Evolutionary conservation across 2,113 vertebrate genomes (phyloP), one percentile per base, ranked within the genome.

Genomic region (Herpetotheres cachinnans): DNA sequence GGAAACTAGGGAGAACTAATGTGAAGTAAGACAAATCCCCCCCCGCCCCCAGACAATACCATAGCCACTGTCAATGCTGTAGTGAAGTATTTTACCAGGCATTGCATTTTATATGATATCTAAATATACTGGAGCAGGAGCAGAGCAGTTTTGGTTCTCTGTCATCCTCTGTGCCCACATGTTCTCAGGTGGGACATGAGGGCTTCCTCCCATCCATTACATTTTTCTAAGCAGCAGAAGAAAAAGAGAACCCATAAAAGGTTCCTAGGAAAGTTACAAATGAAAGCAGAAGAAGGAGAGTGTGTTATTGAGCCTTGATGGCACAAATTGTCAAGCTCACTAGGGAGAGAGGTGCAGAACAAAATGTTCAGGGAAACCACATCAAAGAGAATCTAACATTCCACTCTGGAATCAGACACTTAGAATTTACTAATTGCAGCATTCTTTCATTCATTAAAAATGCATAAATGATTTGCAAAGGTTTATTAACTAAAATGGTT

Each of bases 381-480:
- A 90, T 94, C 65, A 93, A 90, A 96, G 59, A 54, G 66, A 93
- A 89, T 82, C 65, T 85, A 82, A 47, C 58, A 77, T 80, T 87
- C 30, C 34, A 55, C 62, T 74, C 49, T 2, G 67, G 74, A 92
- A 80, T 70, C 55, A 77, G 47, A 29, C 56, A 66, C 62, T 93
- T 86, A 88, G 47, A 93, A 82, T 80, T 77, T 86, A 62, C 67
- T 92, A 93, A 94, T 83, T 90, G 62, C 55, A 83, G 58, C 74
- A 80, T 61, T 89, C n/a, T 54, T 92, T 73, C 56, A 76, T 91
- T 92, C 70, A 90, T 93, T 86, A 96, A 83, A 94, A 88, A 90
- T 73, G 13, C 25, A 82, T 55, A 93, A 78, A 95, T 61, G 82
- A 44, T 78, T 96, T 91, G 72, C 61, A 90, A 71, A 81, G 52